These are phyloP conservation scores for Steinernema feltiae DNA, from an alignment of 1,140 invertebrate species.

Conservation along the genomic window DNA sequence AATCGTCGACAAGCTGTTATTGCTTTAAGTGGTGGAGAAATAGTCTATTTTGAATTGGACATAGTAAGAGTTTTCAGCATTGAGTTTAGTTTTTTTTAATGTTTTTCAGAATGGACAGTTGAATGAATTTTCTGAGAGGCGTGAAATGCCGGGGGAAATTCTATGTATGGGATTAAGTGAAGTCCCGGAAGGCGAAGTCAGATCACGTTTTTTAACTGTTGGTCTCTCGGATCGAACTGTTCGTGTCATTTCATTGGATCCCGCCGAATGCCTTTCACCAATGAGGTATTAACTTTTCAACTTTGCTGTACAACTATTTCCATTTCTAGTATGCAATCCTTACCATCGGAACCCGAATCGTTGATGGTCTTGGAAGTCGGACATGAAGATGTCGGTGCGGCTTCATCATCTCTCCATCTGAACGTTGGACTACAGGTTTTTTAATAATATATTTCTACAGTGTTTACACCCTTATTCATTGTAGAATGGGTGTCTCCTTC, in stretches of 20 bases:
- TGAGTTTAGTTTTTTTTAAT: background rate
- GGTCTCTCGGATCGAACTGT: constrained; percentile 94
- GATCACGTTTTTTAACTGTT: constrained; percentile 91
- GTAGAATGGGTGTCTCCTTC: constrained; percentile 87
- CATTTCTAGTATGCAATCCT: constrained; percentile 84
- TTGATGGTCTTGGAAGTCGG: constrained; percentile 90
- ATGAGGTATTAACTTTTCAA: constrained; percentile 38
- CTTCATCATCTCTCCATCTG: constrained; percentile 72
- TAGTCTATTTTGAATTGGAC: constrained; percentile 99
- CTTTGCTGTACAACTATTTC: constrained; percentile 60
- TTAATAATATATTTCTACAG: background rate
- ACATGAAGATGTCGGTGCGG: constrained; percentile 54
- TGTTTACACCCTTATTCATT: constrained; percentile 30
- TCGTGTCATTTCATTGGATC: constrained; percentile 91
- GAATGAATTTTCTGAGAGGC: constrained; percentile 93
- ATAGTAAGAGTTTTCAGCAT: constrained; percentile 66
- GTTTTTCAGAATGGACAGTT: constrained; percentile 78
- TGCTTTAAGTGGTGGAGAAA: constrained; percentile 87
- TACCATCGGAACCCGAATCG: constrained; percentile 92
- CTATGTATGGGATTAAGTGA: constrained; percentile 96
- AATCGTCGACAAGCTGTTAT: constrained; percentile 98
- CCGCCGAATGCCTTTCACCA: constrained; percentile 60
- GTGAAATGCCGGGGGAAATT: constrained; percentile 91
- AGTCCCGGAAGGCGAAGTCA: constrained; percentile 85
- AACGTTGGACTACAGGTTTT: constrained; percentile 80